Evolutionary conservation across 2,888 invertebrate genomes (phyloP), one percentile per base, ranked within the genome.

Genomic region (Willowsia nigromaculata): DNA sequence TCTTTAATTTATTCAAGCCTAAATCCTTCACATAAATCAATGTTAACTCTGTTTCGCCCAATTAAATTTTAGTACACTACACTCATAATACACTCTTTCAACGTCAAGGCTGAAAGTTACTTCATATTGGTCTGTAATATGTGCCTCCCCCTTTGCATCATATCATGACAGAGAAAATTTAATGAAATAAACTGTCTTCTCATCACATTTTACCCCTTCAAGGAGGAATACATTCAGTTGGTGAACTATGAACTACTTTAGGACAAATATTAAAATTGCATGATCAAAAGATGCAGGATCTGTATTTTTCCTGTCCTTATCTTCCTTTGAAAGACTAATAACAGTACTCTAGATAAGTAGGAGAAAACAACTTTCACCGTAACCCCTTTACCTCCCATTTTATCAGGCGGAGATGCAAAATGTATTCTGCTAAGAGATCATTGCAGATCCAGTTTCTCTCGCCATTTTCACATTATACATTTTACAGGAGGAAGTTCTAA

Each of bases 101-200:
- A 53, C 53, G 22, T 13, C 53, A 7, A 18, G 53, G 53, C 53
- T 53, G 5, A 11, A 4, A 18, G 53, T 11, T 3, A 15, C 37
- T 37, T 43, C 13, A 43, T 43, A 13, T 9, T 13, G 5, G 9
- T 4, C 9, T 37, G 37, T 37, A 37, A n/a, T n/a, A n/a, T n/a
- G n/a, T 43, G 13, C 1, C 53, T 53, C 13, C 53, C n/a, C 53
- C n/a, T 53, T 53, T 53, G 7, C 53, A 53, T 53, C 53, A 43
- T 18, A 13, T n/a, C n/a, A n/a, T n/a, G 18, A n/a, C n/a, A 7
- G 18, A 53, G 18, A 1, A 18, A 18, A n/a, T 53, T 53, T 53
- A 53, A 53, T 53, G 53, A 53, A 53, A 53, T 53, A 53, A 53
- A 53, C 53, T 53, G 53, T 53, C n/a, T n/a, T n/a, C n/a, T n/a